phyloP scores from a whole-genome alignment of 2,888 invertebrate species.

The Axea sp. region DNA sequence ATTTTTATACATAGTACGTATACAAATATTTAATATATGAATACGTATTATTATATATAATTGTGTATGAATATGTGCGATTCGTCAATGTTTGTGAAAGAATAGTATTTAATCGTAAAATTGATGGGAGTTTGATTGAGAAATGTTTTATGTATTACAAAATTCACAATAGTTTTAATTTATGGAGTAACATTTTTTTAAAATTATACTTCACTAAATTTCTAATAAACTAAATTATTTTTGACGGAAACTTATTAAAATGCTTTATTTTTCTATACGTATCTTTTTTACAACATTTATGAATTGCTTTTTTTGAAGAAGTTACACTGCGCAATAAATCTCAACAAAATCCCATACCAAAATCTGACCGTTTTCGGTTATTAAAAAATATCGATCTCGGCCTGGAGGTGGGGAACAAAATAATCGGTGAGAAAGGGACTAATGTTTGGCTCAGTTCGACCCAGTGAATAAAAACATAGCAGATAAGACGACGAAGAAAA shows the following conservation, averaged over 20 bases:
- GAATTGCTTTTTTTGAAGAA: too few relatives aligned
- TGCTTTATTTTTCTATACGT: too few relatives aligned
- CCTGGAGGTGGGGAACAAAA: constrained; percentile 67
- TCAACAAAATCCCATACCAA: neutral
- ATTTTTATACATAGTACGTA: constrained; percentile 50
- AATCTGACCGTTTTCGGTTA: constrained; percentile 7
- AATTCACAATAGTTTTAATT: neutral
- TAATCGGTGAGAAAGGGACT: constrained; percentile 32
- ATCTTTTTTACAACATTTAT: too few relatives aligned
- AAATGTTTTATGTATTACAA: constrained; percentile 4
- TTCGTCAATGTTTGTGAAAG: constrained; percentile 30
- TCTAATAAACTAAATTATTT: too few relatives aligned
- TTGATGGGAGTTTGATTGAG: constrained; percentile 1
- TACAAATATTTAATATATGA: constrained; percentile 38
- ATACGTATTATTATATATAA: constrained; percentile 47
- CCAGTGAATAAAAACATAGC: constrained; percentile 14
- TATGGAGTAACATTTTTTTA: too few relatives aligned
- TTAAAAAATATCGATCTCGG: constrained; percentile 40
- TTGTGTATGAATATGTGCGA: constrained; percentile 50
- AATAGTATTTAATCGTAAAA: constrained; percentile 1
- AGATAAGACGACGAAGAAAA: constrained; percentile 29
- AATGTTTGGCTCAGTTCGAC: constrained; percentile 54
- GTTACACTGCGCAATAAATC: constrained; percentile 13
- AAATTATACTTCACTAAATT: too few relatives aligned
- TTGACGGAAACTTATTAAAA: too few relatives aligned